Evolutionary conservation across 2,888 invertebrate genomes (phyloP), one percentile per base, ranked within the genome.

Genomic region (Scrobipalpa atriplicella): DNA sequence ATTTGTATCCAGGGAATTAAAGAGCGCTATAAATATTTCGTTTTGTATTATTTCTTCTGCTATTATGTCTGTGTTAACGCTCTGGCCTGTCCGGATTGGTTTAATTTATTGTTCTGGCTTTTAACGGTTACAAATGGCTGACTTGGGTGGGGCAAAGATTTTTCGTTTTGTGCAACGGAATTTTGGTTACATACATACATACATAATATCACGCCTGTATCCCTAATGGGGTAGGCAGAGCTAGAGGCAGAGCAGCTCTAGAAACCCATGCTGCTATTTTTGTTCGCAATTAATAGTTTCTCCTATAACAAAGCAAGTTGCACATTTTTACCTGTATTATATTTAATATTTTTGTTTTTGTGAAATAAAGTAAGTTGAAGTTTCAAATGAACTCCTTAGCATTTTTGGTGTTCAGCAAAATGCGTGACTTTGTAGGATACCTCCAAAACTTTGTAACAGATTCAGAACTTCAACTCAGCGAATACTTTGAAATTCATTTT

Each of bases 21-120:
- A 47, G n/a, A 16, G 9, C 54, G 1, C 29, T 2, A 11, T 56
- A 47, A n/a, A 47, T n/a, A 56, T 21, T 56, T 56, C 54, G 21
- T 56, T 56, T 56, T 29, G 54, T 56, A 56, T 56, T 56, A 56
- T 56, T 56, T 29, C 54, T 3, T 56, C 21, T 18, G 54, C 54
- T 21, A 21, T 21, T 56, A 56, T 56, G 54, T 56, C 54, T 56
- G 54, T 56, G 29, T 56, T 56, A 56, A 29, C 54, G 29, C 54
- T 21, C 29, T 56, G 21, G 21, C 21, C 54, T 21, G 54, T 56
- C 54, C 7, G 21, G 21, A 13, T 21, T 13, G 54, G 13, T 56
- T 29, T 21, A 56, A 56, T 56, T 56, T 56, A 56, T 56, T 21
- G 21, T 13, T 21, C 54, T 21, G 54, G 54, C 19, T 56, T 56